Base-by-base conservation (phyloP, 1,140 invertebrate genomes). In the Leptoteleia sp. region DNA sequence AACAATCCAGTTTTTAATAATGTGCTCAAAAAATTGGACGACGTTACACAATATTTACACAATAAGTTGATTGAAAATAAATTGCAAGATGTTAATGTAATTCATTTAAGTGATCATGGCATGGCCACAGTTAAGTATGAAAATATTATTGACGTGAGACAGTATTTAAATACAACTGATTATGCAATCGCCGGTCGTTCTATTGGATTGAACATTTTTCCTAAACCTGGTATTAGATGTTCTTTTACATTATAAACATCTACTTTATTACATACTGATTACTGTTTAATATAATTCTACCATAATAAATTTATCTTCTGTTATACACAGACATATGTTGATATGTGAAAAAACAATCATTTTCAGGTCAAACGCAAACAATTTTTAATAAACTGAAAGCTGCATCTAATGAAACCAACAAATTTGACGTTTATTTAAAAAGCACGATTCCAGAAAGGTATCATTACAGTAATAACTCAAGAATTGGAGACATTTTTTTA, bases 81-180 rank as follows among this genome's bases (percentile, higher is more conserved):
- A 6, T 83, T 94, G 29, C 82, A 82, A 29, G 87, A 92, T 81
- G 88, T 94, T 0, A 94, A 95, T 84, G 85, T 95, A 0, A 90
- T 95, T 61, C 89, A 95, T 38, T 84, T 94, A 1, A 94, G 93
- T 83, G 95, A 95, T 87, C 94, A 95, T 87, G 94, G 95, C 9
- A 94, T 95, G 92, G 80, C 90, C 1, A 83, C 86, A 16, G 89
- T 93, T 1, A 89, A 85, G 2, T 75, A 84, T 40, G 84, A 90
- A 27, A 83, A 89, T 70, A 88, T 93, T 62, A 91, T 94, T 59
- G 90, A 93, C 82, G 86, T 94, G 15, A 91, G 91, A 17, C 82
- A 91, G 22, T 91, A 91, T 77, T 82, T 94, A 9, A 86, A 90
- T 35, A 80, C 84, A 27, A 77, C 73, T 13, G 89, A 90, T 11